Base-by-base conservation (phyloP, 1,140 invertebrate species). In the Papilio polyxenes region DNA sequence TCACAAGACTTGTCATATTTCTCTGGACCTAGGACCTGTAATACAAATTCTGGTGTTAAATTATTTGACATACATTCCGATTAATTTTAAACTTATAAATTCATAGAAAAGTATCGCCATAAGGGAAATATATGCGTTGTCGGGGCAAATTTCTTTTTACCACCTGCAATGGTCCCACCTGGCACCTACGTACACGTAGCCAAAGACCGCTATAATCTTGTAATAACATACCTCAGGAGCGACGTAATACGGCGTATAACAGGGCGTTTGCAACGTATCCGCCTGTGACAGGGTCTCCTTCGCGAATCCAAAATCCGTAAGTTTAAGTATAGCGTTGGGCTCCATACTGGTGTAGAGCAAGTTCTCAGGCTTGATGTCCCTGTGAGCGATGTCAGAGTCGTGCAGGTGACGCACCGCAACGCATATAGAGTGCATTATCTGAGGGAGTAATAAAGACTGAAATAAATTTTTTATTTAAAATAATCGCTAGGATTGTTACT, bases 291-390 rank as follows among this genome's bases (percentile, higher is more conserved):
- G 95, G 0, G 97, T 98, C 95, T 99, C 98, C 94, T 99, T 99
- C n/a, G 99, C 99, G 96, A 99, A 99, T n/a, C 99, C 99, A 95
- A 99, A 99, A 95, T 99, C 99, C 56, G 99, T 99, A 84, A 99
- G 95, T 95, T 99, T 99, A 62, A 99, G 96, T 84, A 98, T 95
- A 48, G 97, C 98, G 87, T 96, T 95, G 7, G 95, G 95, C 86
- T 96, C 96, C 93, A 92, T 88, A 85, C 96, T 96, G 0, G 97
- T 97, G 92, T 98, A 99, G 0, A 99, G 92, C 49, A 98, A 95
- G 94, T 98, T 98, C 95, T 98, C 98, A 44, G 98, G 98, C 95
- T 99, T 99, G 84, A 99, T 96, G 95, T 99, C 99, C 86, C 99
- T 96, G 93, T 99, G 99, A 48, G 99, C 99, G 86, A 99, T 99